Percentiles rank a stretch among this genome's conserved stretches.
phyloP scores from a whole-genome alignment of 2,113 vertebrate species.

The Neolamprologus caudopunctatus region DNA sequence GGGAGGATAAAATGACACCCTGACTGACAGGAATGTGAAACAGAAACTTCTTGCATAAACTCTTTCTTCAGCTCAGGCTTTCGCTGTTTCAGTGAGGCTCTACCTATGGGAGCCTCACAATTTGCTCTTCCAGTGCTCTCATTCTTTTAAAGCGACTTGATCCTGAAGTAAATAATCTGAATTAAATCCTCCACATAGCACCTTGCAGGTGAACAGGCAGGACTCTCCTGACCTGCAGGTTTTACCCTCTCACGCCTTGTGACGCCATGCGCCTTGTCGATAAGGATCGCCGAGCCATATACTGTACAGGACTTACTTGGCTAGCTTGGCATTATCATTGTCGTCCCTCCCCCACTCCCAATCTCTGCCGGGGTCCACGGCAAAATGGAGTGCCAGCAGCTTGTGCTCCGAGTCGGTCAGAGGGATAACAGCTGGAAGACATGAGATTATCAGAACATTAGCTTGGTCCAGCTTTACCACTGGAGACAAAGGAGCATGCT shows the following conservation, averaged over 20 bases:
- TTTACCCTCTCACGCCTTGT: background rate
- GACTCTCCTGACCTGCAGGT: background rate
- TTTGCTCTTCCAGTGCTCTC: slow-evolving; percentile 31
- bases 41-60: slow-evolving; percentile 37
- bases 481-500: background rate
- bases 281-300: background rate
- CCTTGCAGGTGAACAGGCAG: background rate
- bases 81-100: slow-evolving; percentile 18
- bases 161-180: slow-evolving; percentile 12
- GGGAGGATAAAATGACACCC: background rate
- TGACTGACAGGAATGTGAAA: slow-evolving; percentile 47
- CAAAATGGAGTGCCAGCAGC: slow-evolving; percentile 95
- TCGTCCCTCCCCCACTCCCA: slow-evolving; percentile 98
- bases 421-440: slow-evolving; percentile 89
- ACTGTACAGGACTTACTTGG: slow-evolving; percentile 78
- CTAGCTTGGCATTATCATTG: slow-evolving; percentile 88
- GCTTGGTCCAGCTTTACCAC: slow-evolving; percentile 1
- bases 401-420: slow-evolving; percentile 98
- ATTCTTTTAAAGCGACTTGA: slow-evolving; percentile 27
- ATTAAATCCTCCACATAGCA: slow-evolving; percentile 12
- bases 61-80: slow-evolving; percentile 18
- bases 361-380: slow-evolving; percentile 92
- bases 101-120: slow-evolving; percentile 17
- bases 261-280: background rate
- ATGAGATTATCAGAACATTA: slow-evolving; percentile 34